Conservation (phyloP, 2,113 vertebrate genomes). For the Onychostoma macrolepis region DNA sequence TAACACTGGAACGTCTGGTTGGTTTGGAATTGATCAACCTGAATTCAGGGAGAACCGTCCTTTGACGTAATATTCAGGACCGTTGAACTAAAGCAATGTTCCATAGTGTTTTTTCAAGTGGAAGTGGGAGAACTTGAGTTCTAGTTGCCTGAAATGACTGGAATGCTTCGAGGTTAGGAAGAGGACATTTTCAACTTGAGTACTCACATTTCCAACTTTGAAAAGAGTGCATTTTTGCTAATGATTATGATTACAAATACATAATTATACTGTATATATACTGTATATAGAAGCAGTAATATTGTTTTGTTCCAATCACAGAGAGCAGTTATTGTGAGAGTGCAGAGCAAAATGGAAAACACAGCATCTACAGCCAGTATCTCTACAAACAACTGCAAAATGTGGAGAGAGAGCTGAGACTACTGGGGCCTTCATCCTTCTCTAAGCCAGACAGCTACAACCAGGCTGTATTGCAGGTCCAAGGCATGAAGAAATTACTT, state of each 20-base stretch:
- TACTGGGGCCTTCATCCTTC: slow-evolving; percentile 80
- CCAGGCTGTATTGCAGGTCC: slow-evolving; percentile 82
- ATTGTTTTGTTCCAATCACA: slow-evolving; percentile 50
- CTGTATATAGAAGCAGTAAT: too few relatives aligned
- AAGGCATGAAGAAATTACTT: slow-evolving; percentile 83
- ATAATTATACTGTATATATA: too few relatives aligned
- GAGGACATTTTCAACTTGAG: not conserved
- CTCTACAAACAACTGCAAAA: slow-evolving; percentile 85
- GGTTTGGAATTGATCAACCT: not conserved
- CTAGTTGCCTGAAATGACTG: not conserved
- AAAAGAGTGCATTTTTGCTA: not conserved
- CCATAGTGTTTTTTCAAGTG: not conserved
- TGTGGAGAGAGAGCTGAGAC: slow-evolving; percentile 80
- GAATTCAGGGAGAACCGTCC: not conserved
- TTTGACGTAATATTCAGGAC: not conserved
- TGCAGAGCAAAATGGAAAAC: slow-evolving; percentile 70
- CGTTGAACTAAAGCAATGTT: not conserved
- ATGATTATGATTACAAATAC: too few relatives aligned
- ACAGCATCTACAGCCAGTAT: slow-evolving; percentile 75
- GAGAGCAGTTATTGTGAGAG: slow-evolving; percentile 65
- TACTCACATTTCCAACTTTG: not conserved
- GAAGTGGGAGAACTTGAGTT: not conserved
- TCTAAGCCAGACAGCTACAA: slow-evolving; percentile 76
- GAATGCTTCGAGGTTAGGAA: not conserved
- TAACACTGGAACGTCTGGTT: not conserved